phyloP scores from a whole-genome alignment of 2,888 invertebrate species.

The Plagodis pulveraria region DNA sequence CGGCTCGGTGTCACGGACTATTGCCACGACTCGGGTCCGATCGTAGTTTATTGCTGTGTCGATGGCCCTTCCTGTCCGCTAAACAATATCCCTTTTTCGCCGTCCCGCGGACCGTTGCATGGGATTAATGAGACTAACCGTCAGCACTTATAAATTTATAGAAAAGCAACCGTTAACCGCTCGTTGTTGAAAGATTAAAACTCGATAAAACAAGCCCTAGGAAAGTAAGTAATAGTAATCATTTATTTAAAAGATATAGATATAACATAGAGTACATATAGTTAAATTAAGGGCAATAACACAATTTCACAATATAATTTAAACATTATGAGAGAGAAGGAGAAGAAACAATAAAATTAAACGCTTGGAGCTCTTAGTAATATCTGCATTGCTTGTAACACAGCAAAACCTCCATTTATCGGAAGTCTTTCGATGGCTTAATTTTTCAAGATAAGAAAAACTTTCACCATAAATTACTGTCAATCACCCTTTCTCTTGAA shows the following conservation, averaged over 20 bases:
- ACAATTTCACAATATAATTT: no score
- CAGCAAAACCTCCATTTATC: slow-evolving; percentile 19
- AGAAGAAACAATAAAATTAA: not conserved
- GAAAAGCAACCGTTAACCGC: slow-evolving; percentile 23
- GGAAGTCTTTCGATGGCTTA: slow-evolving; percentile 25
- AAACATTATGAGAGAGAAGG: no score
- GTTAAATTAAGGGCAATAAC: no score
- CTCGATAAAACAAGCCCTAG: slow-evolving; percentile 17
- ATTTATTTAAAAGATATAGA: no score
- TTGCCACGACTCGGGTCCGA: slow-evolving; percentile 21
- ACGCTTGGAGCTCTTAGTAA: slow-evolving; percentile 5
- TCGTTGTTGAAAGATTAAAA: slow-evolving; percentile 17
- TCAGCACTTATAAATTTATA: slow-evolving; percentile 52
- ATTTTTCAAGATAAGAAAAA: slow-evolving; percentile 36
- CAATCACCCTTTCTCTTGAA: slow-evolving; percentile 30
- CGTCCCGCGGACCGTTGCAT: slow-evolving; percentile 42
- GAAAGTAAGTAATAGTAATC: no score
- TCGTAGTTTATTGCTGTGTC: slow-evolving; percentile 31
- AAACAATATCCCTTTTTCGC: slow-evolving; percentile 61
- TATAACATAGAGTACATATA: no score
- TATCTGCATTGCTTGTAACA: slow-evolving; percentile 11
- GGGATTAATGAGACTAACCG: slow-evolving; percentile 50
- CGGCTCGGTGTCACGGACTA: slow-evolving; percentile 20
- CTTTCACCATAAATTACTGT: slow-evolving; percentile 36
- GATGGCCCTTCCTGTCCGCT: slow-evolving; percentile 42